Base-by-base conservation (phyloP, 2,113 vertebrate genomes). In the Peromyscus leucopus region DNA sequence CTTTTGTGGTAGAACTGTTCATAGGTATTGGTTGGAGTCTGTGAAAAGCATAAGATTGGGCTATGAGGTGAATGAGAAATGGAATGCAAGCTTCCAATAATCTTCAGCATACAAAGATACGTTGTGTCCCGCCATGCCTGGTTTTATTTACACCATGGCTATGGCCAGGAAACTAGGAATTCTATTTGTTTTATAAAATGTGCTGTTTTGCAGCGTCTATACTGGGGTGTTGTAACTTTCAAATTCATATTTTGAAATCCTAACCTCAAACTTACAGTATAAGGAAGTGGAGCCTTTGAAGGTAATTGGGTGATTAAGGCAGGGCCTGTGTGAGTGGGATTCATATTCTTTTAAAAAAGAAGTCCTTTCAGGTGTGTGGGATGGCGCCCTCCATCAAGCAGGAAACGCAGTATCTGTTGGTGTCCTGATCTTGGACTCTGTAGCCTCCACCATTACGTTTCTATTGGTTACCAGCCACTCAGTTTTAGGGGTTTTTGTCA, bases 101-200 rank as follows among this genome's bases (percentile, higher is more conserved):
- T 80, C 82, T 21, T 48, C 74, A 92, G 10, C 4, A 39, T 61
- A 36, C 72, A 72, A 93, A 86, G 33, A 51, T 36, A 22, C 39
- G 8, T 48, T 89, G 63, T 46, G 28, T 89, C 78, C 83, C 2
- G 67, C 33, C 3, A 67, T 17, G 48, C 65, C 57, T 75, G 63
- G 22, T 74, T 80, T 85, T 76, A n/a, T 83, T 89, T 85, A 85
- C 19, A 63, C 71, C 31, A 13, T 10, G 59, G 59, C 48, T 21
- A 79, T 17, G 42, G 72, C 42, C 21, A 80, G 83, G 51, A 91
- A 74, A 91, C 19, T 55, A 76, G 31, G 61, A 82, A 82, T 86
- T 57, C 24, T 74, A 31, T 24, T 89, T 93, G 28, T 82, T 39
- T 95, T 87, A 31, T 71, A 95, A 91, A 61, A 84, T 8, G 63